A percentile compares a stretch with the other conserved stretches of the same genome.
Evolutionary conservation across 2,888 invertebrate genomes (phyloP).

Genomic region (Lithophane leautieri): DNA sequence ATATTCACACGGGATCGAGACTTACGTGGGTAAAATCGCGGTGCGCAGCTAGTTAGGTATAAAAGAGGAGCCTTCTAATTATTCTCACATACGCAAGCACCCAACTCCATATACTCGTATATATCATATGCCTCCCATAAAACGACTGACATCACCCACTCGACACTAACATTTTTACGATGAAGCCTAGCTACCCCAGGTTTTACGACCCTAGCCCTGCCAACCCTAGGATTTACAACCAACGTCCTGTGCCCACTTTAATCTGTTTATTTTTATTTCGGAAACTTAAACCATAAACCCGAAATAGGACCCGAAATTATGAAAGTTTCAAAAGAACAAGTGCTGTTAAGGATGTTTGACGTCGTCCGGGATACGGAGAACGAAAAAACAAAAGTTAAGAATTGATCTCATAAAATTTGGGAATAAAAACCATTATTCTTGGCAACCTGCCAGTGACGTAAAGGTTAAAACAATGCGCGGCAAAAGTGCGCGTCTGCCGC

Average conservation of each 20-base stretch:
- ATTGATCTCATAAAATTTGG: conserved; percentile 11
- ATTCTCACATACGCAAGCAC: neutral
- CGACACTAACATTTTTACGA: conserved; percentile 25
- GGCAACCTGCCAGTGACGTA: conserved; percentile 12
- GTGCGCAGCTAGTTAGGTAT: too few species aligned
- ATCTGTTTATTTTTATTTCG: conserved; percentile 51
- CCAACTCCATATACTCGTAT: neutral
- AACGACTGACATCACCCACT: conserved; percentile 12
- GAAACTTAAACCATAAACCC: conserved; percentile 46
- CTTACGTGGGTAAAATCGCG: too few species aligned
- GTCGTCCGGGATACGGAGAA: conserved; percentile 10
- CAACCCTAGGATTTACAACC: conserved; percentile 33
- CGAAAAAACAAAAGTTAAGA: conserved; percentile 22
- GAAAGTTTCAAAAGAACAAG: conserved; percentile 43
- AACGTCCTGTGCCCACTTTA: conserved; percentile 11
- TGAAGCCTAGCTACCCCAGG: neutral
- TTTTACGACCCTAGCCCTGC: conserved; percentile 26
- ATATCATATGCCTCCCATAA: conserved; percentile 15
- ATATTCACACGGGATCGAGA: too few species aligned
- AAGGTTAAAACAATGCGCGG: too few species aligned
- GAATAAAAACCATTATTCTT: neutral
- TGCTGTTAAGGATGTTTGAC: conserved; percentile 28
- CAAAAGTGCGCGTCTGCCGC: too few species aligned
- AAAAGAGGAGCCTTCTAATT: neutral
- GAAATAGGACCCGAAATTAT: conserved; percentile 40